Evolutionary conservation across 64 coral and sea anemone genomes (phyloP).

Genomic region (Pachyseris speciosa): DNA sequence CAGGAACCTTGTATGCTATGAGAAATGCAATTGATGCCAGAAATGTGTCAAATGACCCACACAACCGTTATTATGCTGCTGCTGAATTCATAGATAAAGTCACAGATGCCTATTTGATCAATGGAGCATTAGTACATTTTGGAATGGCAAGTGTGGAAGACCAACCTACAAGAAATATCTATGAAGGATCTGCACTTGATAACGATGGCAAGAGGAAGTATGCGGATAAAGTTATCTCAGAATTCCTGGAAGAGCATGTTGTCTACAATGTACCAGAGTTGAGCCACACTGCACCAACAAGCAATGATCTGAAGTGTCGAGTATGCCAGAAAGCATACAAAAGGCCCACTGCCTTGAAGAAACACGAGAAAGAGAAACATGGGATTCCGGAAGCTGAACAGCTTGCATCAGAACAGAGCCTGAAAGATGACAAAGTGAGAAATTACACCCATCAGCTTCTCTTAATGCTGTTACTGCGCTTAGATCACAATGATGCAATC

Average conservation of each 20-base stretch:
- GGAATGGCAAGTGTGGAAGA: constrained; percentile 34
- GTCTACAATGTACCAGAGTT: constrained; percentile 58
- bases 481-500: constrained; percentile 66
- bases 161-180: constrained; percentile 10
- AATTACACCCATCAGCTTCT: constrained; percentile 74
- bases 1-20: too few relatives aligned
- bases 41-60: too few relatives aligned
- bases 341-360: not conserved
- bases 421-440: constrained; percentile 6
- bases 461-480: not conserved
- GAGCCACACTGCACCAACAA: not conserved
- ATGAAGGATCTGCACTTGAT: not conserved
- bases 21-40: too few relatives aligned
- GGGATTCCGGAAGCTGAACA: not conserved
- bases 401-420: not conserved
- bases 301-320: constrained; percentile 51
- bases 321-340: constrained; percentile 38
- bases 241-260: constrained; percentile 63
- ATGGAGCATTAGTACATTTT: constrained; percentile 37
- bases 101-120: constrained; percentile 50
- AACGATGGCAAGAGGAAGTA: not conserved
- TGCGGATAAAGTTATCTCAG: not conserved
- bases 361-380: constrained; percentile 62
- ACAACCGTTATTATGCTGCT: constrained; percentile 53
- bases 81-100: constrained; percentile 59